These are phyloP conservation scores for Acleris sparsana DNA, from an alignment of 2,888 invertebrate genomes.

Conservation along the genomic window DNA sequence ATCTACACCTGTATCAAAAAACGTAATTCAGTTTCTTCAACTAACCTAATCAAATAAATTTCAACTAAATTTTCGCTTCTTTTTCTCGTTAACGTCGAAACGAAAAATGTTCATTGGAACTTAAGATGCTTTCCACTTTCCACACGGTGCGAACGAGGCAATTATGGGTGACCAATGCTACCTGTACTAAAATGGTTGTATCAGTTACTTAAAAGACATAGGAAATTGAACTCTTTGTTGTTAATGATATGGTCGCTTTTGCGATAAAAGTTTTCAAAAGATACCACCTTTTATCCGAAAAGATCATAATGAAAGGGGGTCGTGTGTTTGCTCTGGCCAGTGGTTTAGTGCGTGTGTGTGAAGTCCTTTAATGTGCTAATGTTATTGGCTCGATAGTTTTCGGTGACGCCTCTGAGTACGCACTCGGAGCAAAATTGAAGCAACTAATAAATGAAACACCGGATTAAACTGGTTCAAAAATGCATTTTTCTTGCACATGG, in stretches of 20 bases:
- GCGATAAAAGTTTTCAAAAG: too few species aligned
- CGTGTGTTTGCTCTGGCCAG: constrained; percentile 1
- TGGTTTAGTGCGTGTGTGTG: constrained; percentile 12
- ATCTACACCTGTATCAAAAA: not conserved
- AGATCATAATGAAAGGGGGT: not conserved
- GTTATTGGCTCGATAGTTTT: constrained; percentile 8
- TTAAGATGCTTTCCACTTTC: constrained; percentile 28
- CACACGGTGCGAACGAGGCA: constrained; percentile 15
- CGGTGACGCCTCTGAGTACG: constrained; percentile 2
- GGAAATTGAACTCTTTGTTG: too few species aligned
- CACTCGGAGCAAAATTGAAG: not conserved
- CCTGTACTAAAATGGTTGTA: too few species aligned
- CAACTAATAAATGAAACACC: not conserved
- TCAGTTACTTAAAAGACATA: too few species aligned
- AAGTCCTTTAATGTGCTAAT: constrained; percentile 13
- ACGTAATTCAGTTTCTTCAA: not conserved
- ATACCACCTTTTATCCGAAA: too few species aligned
- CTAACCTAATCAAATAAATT: constrained; percentile 12
- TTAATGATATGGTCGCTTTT: too few species aligned
- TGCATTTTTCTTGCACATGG: too few species aligned
- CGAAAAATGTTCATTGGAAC: constrained; percentile 23
- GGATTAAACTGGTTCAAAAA: not conserved
- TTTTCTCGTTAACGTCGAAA: not conserved
- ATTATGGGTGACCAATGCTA: constrained; percentile 14
- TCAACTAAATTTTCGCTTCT: constrained; percentile 2